Evolutionary conservation across 1,140 invertebrate genomes (phyloP).

Genomic region (Littorina saxatilis): DNA sequence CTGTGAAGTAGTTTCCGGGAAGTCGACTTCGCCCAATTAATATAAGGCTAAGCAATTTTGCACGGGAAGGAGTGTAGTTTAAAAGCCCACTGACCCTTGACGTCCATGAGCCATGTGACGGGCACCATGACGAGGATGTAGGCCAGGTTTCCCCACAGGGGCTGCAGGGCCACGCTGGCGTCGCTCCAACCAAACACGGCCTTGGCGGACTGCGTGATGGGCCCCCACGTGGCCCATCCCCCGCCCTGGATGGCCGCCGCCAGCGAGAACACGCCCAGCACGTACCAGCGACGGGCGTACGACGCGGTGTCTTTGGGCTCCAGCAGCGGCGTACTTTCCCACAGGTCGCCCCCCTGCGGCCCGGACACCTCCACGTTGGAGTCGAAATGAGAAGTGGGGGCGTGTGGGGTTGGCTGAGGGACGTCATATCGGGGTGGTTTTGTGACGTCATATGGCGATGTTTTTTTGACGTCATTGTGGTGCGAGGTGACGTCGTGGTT

Average conservation of each 20-base stretch:
- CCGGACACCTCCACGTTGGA: no score
- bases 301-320: not conserved
- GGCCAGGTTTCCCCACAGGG: constrained; percentile 77
- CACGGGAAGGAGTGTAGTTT: no score
- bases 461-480: no score
- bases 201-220: constrained; percentile 75
- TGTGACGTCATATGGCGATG: no score
- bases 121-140: constrained; percentile 75
- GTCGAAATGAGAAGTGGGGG: no score
- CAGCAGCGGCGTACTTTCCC: not conserved
- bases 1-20: no score
- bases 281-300: constrained; percentile 53
- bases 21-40: no score
- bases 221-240: constrained; percentile 79
- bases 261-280: constrained; percentile 52
- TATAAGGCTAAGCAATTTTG: no score
- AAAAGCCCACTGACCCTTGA: constrained; percentile 56
- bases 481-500: no score
- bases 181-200: constrained; percentile 76
- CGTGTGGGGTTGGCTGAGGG: no score
- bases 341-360: no score
- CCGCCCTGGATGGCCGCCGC: constrained; percentile 47
- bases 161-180: constrained; percentile 75
- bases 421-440: no score
- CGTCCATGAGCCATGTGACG: constrained; percentile 74